Percentiles rank a stretch among this genome's conserved stretches.
Evolutionary conservation across 1,140 invertebrate species (phyloP).

Genomic region (Gonatopus flavifemur): DNA sequence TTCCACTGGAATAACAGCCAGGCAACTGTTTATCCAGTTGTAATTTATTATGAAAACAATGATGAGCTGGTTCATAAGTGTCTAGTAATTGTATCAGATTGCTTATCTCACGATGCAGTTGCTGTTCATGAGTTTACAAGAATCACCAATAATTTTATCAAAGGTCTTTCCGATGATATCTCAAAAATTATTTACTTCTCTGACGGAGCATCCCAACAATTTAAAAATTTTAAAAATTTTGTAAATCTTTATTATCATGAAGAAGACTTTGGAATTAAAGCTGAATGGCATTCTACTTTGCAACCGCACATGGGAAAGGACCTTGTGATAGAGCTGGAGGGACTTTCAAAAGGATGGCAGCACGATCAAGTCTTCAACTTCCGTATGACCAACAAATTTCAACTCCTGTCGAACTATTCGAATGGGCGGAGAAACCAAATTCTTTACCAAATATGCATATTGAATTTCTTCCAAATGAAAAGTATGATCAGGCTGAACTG

Average conservation of each 20-base stretch:
- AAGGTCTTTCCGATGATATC: not conserved
- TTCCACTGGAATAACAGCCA: constrained; percentile 22
- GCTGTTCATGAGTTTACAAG: too few relatives aligned
- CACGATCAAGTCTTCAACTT: constrained; percentile 14
- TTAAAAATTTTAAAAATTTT: too few relatives aligned
- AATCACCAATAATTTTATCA: constrained; percentile 1
- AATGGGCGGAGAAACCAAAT: not conserved
- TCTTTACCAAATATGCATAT: not conserved
- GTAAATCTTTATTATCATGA: too few relatives aligned
- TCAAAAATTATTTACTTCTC: not conserved
- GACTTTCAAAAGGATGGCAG: not conserved
- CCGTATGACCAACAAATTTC: not conserved
- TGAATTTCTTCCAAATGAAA: constrained; percentile 15
- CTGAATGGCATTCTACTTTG: too few relatives aligned
- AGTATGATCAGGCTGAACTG: constrained; percentile 11
- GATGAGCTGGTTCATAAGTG: constrained; percentile 2
- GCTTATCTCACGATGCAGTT: too few relatives aligned
- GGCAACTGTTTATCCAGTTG: constrained; percentile 31
- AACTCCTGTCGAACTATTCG: constrained; percentile 9
- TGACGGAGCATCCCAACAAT: not conserved
- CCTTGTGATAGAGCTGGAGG: too few relatives aligned
- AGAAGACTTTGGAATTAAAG: too few relatives aligned
- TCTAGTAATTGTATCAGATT: not conserved
- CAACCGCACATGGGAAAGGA: too few relatives aligned
- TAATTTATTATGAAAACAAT: constrained; percentile 16